Conservation (phyloP, 2,888 invertebrate species). For the Drosophila multiciliata region DNA sequence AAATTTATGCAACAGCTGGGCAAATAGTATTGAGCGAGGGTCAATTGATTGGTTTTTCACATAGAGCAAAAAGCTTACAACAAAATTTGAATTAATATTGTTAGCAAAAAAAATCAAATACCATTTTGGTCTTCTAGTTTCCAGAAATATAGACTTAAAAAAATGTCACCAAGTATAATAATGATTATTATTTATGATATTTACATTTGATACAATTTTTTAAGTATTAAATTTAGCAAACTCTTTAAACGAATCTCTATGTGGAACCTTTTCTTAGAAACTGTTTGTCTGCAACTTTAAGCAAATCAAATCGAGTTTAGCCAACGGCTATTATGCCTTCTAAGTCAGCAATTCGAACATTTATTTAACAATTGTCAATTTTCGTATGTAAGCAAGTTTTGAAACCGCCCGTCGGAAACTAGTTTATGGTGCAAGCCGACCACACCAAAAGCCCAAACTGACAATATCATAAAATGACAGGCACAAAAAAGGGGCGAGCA, state of each 20-base stretch:
- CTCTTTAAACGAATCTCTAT: neutral
- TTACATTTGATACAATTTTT: neutral
- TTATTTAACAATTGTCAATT: neutral
- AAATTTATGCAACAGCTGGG: slow-evolving; percentile 79
- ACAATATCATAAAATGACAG: slow-evolving; percentile 40
- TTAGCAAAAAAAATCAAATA: neutral
- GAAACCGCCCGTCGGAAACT: slow-evolving; percentile 17
- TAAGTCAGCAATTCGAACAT: neutral
- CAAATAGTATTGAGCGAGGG: slow-evolving; percentile 56
- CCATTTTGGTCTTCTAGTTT: neutral
- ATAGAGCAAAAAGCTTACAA: neutral
- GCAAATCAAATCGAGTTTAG: neutral
- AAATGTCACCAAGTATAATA: neutral
- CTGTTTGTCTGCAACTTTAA: neutral
- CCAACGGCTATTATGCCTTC: neutral
- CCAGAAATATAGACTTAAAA: neutral
- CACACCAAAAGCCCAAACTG: slow-evolving; percentile 18
- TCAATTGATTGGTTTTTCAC: slow-evolving; percentile 1
- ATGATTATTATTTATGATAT: neutral
- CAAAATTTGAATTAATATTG: neutral
- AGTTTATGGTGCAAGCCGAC: slow-evolving; percentile 34
- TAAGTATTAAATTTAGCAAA: neutral
- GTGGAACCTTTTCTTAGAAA: neutral
- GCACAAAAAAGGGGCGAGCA: slow-evolving; percentile 23
- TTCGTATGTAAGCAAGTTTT: slow-evolving; percentile 1